phyloP scores from a whole-genome alignment of 2,113 vertebrate genomes.

The Erythrolamprus reginae region DNA sequence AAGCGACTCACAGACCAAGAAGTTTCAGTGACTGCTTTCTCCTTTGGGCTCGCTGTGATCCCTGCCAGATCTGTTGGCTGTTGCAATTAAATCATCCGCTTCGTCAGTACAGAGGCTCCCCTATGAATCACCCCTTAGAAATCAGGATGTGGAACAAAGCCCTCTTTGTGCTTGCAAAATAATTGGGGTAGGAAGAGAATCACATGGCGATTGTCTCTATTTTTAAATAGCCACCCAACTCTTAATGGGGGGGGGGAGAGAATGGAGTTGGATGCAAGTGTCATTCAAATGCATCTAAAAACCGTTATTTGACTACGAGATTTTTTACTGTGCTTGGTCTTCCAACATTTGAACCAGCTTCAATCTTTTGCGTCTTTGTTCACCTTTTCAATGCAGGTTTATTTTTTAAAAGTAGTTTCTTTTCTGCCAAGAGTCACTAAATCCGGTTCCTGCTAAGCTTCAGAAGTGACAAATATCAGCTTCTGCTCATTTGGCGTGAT shows the following conservation, averaged over 20 bases:
- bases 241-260: too few species aligned
- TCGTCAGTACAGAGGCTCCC: too few species aligned
- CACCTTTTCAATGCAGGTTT: neutral
- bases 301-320: neutral
- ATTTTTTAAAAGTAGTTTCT: neutral
- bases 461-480: conserved; percentile 1
- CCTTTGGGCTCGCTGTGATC: neutral
- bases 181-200: neutral
- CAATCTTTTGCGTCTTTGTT: neutral
- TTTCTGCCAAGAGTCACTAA: conserved; percentile 8
- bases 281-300: neutral
- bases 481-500: conserved; percentile 17
- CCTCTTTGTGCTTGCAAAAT: neutral
- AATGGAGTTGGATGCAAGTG: neutral
- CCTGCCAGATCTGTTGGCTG: neutral
- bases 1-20: neutral
- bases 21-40: neutral
- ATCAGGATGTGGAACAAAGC: neutral
- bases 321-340: neutral
- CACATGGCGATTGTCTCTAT: neutral
- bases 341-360: neutral
- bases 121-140: neutral
- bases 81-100: neutral
- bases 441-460: neutral
- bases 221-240: neutral